Evolutionary conservation across 2,797 vertebrate species (phyloP).

Genomic region (Cephalopachus bancanus): DNA sequence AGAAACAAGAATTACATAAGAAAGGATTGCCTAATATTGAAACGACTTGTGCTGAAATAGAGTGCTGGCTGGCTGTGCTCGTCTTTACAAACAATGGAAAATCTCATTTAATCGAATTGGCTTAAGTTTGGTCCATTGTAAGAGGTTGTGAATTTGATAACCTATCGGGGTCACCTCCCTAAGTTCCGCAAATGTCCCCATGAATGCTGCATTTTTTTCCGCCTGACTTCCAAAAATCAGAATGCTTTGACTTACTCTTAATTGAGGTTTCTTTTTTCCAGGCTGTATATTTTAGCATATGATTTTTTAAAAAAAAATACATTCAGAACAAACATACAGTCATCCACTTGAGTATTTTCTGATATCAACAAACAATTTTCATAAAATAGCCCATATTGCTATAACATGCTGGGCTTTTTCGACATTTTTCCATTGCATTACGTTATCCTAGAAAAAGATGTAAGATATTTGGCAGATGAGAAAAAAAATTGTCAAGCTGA

Average conservation of each 20-base stretch:
- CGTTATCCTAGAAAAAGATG: not conserved
- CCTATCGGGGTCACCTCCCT: slow-evolving; percentile 27
- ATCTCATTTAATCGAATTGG: slow-evolving; percentile 61
- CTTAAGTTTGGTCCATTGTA: slow-evolving; percentile 42
- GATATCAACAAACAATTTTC: slow-evolving; percentile 32
- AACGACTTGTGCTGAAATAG: slow-evolving; percentile 68
- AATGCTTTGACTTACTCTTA: not conserved
- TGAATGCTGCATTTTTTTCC: not conserved
- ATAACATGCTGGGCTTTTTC: not conserved
- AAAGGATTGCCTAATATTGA: slow-evolving; percentile 60
- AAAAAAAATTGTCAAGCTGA: slow-evolving; percentile 33
- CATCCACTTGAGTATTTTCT: slow-evolving; percentile 29
- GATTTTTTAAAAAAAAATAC: slow-evolving; percentile 47
- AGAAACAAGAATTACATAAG: slow-evolving; percentile 69
- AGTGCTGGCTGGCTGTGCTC: slow-evolving; percentile 29
- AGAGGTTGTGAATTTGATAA: slow-evolving; percentile 62
- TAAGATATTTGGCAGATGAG: not conserved
- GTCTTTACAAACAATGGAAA: slow-evolving; percentile 70
- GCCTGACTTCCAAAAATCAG: slow-evolving; percentile 23
- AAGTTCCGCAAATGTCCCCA: slow-evolving; percentile 27
- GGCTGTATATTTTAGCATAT: not conserved
- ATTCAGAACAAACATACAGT: not conserved
- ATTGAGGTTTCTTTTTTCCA: slow-evolving; percentile 15
- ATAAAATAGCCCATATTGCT: slow-evolving; percentile 23
- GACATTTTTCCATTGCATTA: not conserved